Evolutionary conservation across 2,113 vertebrate species (phyloP).

Genomic region (Ovibos moschatus): DNA sequence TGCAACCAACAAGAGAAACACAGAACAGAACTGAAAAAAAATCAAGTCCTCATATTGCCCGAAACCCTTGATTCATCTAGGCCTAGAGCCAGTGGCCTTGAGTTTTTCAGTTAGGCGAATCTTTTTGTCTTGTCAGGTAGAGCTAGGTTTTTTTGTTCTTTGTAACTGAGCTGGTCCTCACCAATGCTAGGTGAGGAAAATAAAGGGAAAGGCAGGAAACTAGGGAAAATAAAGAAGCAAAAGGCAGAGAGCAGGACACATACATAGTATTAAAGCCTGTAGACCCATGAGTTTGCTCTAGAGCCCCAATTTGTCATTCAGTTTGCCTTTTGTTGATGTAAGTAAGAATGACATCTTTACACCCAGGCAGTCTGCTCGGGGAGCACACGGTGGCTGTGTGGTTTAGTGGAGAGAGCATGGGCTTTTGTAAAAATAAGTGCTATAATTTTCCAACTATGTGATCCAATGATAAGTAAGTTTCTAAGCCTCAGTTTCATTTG

Average conservation of each 20-base stretch:
- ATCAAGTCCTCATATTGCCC: not conserved
- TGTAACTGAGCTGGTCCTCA: not conserved
- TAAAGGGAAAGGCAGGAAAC: not conserved
- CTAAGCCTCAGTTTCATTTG: not conserved
- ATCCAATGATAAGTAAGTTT: not conserved
- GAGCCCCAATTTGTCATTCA: not conserved
- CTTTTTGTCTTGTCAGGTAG: not conserved
- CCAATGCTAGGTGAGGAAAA: not conserved
- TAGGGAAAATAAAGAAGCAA: not conserved
- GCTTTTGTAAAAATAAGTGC: not conserved
- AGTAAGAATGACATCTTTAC: not conserved
- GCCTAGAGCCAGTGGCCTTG: not conserved
- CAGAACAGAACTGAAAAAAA: not conserved
- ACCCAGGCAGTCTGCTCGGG: not conserved
- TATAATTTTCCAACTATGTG: not conserved
- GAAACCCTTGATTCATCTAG: not conserved
- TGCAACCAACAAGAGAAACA: not conserved
- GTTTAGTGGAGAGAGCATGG: not conserved
- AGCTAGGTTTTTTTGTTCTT: not conserved
- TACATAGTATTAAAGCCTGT: not conserved
- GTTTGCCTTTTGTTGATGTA: not conserved
- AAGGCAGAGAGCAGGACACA: not conserved
- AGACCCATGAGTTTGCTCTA: not conserved
- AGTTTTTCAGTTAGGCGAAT: not conserved
- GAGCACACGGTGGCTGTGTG: not conserved